A percentile compares a stretch with the other conserved stretches of the same genome.
Evolutionary conservation across 1,140 invertebrate species (phyloP).

Genomic region (Sesamia nonagrioides): DNA sequence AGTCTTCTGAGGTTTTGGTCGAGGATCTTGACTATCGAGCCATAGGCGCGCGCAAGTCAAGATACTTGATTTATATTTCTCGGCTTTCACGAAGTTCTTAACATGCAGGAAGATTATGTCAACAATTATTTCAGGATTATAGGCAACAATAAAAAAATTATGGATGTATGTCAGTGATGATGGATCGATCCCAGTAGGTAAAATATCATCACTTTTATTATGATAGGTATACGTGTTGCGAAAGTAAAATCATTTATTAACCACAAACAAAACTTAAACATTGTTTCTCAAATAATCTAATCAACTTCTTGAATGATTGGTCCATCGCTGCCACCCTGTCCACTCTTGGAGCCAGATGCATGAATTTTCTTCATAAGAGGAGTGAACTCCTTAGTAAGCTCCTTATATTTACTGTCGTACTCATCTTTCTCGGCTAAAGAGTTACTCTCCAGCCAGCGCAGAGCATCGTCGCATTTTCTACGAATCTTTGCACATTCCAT

Average conservation of each 20-base stretch:
- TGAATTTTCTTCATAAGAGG: conserved; percentile 93
- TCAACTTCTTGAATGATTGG: conserved; percentile 74
- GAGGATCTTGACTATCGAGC: no score
- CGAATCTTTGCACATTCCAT: conserved; percentile 89
- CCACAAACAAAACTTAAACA: conserved; percentile 43
- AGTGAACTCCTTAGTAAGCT: conserved; percentile 90
- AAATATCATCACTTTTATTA: no score
- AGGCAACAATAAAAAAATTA: no score
- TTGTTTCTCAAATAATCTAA: conserved; percentile 49
- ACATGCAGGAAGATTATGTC: no score
- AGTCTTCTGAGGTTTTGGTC: no score
- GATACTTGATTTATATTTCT: no score
- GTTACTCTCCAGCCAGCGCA: conserved; percentile 89
- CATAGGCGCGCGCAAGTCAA: no score
- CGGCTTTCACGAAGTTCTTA: no score
- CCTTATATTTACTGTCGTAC: conserved; percentile 92
- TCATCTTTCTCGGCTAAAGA: conserved; percentile 93
- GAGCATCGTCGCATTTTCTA: conserved; percentile 86
- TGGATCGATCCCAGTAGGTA: no score
- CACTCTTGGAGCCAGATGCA: conserved; percentile 49
- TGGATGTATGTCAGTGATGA: no score
- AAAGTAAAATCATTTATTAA: conserved; percentile 26
- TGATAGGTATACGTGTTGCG: no score
- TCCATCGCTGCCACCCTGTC: conserved; percentile 54
- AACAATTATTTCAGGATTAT: no score